Evolutionary conservation across 23 tunicate species (phyloP), one percentile per base, ranked within the genome.

Genomic region (Phallusia fumigata): DNA sequence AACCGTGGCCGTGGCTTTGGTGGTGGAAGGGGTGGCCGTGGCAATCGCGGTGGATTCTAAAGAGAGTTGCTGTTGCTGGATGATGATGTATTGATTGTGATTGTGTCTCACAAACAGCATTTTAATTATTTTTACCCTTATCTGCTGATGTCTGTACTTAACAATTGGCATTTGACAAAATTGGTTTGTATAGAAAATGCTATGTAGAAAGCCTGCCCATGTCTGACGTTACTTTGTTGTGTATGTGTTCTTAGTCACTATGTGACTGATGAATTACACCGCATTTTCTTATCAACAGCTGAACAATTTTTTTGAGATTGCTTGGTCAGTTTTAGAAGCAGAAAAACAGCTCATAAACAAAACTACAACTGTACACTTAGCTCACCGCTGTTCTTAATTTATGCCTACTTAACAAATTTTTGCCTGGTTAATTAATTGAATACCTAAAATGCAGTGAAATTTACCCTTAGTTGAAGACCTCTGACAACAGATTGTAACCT

Each of bases 231-330:
- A 58, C 26, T 22, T 6, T 58, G 28, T 22, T 58, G 26, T 58
- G 69, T 1, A 21, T 58, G 69, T 58, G 69, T 58, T 58, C 69
- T 58, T 58, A 58, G 69, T 58, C 69, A 24, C 69, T 13, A 58
- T 58, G 69, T 58, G 69, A 58, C 69, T 58, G 5, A 3, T 58
- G 69, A 58, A 58, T 58, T 58, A 58, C 69, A 58, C 69, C 69
- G 3, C 69, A 13, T 58, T 58, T 58, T 58, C 47, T 40, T 40
- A 40, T 40, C 47, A 40, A 5, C 8, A 10, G 5, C 10, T 40
- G 47, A 40, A 40, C 10, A 40, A 40, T 10, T 40, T 5, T 40
- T 3, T 40, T 40, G 47, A 3, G 47, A 5, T 40, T 3, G 5
- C 47, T 40, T 40, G 47, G 47, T 40, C 47, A 40, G 47, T 40